These are phyloP conservation scores for Lordiphosa fenestrarum DNA, from an alignment of 2,888 invertebrate genomes.

Conservation along the genomic window DNA sequence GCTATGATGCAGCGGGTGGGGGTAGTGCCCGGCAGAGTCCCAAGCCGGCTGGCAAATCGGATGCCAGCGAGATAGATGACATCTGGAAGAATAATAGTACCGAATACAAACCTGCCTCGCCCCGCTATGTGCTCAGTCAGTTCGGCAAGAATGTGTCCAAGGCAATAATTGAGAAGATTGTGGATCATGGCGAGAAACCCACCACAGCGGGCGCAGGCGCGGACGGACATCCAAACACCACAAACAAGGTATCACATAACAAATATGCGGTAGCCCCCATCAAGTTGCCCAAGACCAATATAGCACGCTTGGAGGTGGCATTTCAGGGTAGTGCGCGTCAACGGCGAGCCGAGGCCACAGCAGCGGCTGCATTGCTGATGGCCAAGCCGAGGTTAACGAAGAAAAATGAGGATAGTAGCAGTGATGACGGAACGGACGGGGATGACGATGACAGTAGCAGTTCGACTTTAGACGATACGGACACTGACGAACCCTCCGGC, in stretches of 20 bases:
- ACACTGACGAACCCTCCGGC: conserved; percentile 1
- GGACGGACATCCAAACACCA: conserved; percentile 1
- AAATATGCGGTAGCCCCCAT: conserved; percentile 59
- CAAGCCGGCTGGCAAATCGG: conserved; percentile 17
- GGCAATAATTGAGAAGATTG: conserved; percentile 44
- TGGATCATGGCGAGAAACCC: conserved; percentile 36
- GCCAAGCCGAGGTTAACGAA: not conserved
- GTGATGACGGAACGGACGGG: not conserved
- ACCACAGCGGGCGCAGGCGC: conserved; percentile 16
- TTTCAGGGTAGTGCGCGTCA: conserved; percentile 22
- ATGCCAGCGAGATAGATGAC: conserved; percentile 56
- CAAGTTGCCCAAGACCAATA: conserved; percentile 48
- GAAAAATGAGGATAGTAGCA: conserved; percentile 7
- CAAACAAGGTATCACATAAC: conserved; percentile 48
- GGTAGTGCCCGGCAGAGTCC: conserved; percentile 15
- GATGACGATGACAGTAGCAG: conserved; percentile 27
- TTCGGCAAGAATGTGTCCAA: conserved; percentile 60
- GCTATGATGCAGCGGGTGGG: conserved; percentile 7
- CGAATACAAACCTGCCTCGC: conserved; percentile 68
- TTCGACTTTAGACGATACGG: conserved; percentile 10
- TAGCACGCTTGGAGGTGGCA: conserved; percentile 52
- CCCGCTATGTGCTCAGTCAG: conserved; percentile 61
- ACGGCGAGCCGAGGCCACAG: not conserved
- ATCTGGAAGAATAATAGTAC: conserved; percentile 70
- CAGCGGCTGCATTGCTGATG: too few species aligned